Base-by-base conservation (phyloP, 2,888 invertebrate genomes). In the Thecocarcelia acutangulata region DNA sequence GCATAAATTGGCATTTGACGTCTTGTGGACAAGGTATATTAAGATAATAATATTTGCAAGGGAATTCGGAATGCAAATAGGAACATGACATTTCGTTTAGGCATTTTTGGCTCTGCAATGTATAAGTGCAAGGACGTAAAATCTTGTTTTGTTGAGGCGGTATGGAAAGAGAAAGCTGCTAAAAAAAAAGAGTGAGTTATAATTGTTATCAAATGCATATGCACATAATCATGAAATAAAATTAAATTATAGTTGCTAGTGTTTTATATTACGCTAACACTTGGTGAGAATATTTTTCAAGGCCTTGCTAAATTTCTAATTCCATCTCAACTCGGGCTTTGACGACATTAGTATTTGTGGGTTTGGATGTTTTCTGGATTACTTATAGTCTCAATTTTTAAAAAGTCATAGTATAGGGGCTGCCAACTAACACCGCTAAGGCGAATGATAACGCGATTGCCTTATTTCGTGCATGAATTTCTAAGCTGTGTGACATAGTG, bases 41-140 rank as follows among this genome's bases (percentile, higher is more conserved):
- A 54, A 97, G 96, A 90, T 98, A 98, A 91, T 95, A 97, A 92
- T 95, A 97, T 92, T 97, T 97, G 92, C 98, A 98, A 33, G 98
- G 98, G 91, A 97, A 98, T 90, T 98, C 97, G 86, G 95, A 94
- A 91, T 98, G 98, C 95, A 98, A 95, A 90, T 97, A 98, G 19
- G 96, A 92, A 91, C 98, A 98, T 91, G 96, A 96, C 86, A 97
- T 97, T 88, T 96, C 94, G 91, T 97, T 97, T 68, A 96, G 83
- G 92, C 98, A 98, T 90, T 96, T 96, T 85, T 96, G 96, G 94
- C 96, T 48, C 37, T 77, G 63, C 12, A 81, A 9, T 50, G 58
- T 68, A 64, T 50, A 52, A 0, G 33, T 11, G 46, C 81, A 81
- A 2, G 81, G 77, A 3, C 28, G 37, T 11, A 73, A 24, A 33